phyloP scores from a whole-genome alignment of 2,113 vertebrate species.

The Macrotis lagotis region DNA sequence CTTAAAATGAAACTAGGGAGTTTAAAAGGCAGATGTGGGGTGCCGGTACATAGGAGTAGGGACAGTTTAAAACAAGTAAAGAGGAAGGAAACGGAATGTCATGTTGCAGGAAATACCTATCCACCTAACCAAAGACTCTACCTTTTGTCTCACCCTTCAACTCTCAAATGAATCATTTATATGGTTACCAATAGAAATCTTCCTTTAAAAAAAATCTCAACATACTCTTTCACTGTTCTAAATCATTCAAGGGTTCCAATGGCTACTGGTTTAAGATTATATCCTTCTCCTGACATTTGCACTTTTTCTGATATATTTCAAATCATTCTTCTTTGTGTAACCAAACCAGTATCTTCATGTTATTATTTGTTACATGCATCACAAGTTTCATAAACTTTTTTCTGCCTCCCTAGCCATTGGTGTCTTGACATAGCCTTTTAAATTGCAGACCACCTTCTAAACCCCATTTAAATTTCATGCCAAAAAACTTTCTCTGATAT shows the following conservation, averaged over 20 bases:
- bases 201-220: not conserved
- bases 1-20: not conserved
- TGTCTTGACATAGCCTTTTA: not conserved
- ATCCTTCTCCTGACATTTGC: not conserved
- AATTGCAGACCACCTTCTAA: not conserved
- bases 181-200: not conserved
- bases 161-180: not conserved
- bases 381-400: not conserved
- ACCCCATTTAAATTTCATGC: not conserved
- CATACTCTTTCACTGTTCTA: not conserved
- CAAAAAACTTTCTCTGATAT: not conserved
- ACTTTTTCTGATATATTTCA: not conserved
- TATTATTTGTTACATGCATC: not conserved
- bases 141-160: not conserved
- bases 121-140: not conserved
- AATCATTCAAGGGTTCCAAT: not conserved
- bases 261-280: not conserved
- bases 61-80: no score
- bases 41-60: not conserved
- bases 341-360: not conserved
- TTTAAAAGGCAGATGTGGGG: not conserved
- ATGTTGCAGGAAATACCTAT: not conserved
- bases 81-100: not conserved
- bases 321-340: not conserved
- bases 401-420: not conserved